Conservation (phyloP, 2,888 invertebrate species). For the Ophioninae sp. region DNA sequence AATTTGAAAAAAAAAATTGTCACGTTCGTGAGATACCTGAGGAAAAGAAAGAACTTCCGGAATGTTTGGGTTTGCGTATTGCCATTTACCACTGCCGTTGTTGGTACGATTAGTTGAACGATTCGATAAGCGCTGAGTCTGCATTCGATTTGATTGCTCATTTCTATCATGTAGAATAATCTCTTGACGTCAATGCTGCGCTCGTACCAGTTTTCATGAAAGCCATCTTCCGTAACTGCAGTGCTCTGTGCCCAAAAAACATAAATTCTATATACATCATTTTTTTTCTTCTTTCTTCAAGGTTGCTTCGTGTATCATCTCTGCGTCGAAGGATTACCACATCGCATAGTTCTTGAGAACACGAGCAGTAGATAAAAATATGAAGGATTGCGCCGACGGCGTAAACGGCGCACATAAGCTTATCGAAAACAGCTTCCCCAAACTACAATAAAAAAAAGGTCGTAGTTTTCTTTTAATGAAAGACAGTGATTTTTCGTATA, state of each 20-base stretch:
- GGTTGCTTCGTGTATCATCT: neutral
- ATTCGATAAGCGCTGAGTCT: conserved; percentile 58
- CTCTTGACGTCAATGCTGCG: conserved; percentile 38
- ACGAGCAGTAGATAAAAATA: conserved; percentile 68
- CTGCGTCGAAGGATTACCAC: conserved; percentile 63
- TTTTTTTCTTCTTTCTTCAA: neutral
- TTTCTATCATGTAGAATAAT: conserved; percentile 57
- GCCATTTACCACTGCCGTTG: conserved; percentile 66
- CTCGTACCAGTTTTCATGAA: conserved; percentile 66
- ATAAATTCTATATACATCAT: neutral
- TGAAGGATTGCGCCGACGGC: conserved; percentile 61
- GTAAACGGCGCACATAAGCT: conserved; percentile 51
- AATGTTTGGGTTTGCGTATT: neutral
- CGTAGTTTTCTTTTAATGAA: neutral
- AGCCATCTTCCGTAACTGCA: conserved; percentile 62
- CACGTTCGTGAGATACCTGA: conserved; percentile 21
- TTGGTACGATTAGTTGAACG: conserved; percentile 66
- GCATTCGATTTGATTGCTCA: conserved; percentile 63
- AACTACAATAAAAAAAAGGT: conserved; percentile 16
- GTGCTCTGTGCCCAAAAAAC: conserved; percentile 61
- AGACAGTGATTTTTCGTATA: neutral
- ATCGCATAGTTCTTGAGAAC: conserved; percentile 68
- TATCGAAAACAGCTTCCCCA: conserved; percentile 33
- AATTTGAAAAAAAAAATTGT: conserved; percentile 68
- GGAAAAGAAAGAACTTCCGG: neutral